These are phyloP conservation scores for Phlogophora meticulosa DNA, from an alignment of 2,888 invertebrate species.

Conservation along the genomic window DNA sequence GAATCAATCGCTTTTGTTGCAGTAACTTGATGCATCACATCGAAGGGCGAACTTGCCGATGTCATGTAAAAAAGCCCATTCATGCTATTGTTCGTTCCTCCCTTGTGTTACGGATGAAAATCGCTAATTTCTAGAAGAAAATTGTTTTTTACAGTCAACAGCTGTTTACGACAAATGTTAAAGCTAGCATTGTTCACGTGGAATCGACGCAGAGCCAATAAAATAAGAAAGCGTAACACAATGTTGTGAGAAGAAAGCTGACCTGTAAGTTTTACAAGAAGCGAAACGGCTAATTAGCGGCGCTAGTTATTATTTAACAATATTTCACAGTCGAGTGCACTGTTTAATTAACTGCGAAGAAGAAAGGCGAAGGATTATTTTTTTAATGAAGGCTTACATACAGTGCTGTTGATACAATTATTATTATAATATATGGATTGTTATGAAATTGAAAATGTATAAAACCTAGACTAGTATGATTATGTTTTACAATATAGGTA, in stretches of 20 bases:
- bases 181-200: conserved; percentile 62
- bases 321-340: conserved; percentile 72
- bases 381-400: not conserved
- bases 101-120: conserved; percentile 51
- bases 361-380: conserved; percentile 29
- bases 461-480: not conserved
- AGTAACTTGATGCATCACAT: conserved; percentile 82
- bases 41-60: conserved; percentile 66
- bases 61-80: conserved; percentile 47
- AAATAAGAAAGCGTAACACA: conserved; percentile 68
- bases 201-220: conserved; percentile 57
- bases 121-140: conserved; percentile 14
- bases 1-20: conserved; percentile 90
- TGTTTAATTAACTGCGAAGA: conserved; percentile 64
- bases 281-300: conserved; percentile 71
- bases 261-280: conserved; percentile 69
- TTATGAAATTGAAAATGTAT: conserved; percentile 5
- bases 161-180: conserved; percentile 65
- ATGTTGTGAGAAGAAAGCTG: conserved; percentile 63
- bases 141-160: conserved; percentile 60
- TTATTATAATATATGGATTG: conserved; percentile 2
- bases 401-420: not conserved
- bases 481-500: not conserved
- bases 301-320: conserved; percentile 70
- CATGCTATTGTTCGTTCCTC: conserved; percentile 48